Evolutionary conservation across 2,113 vertebrate genomes (phyloP), one percentile per base, ranked within the genome.

Genomic region (Megatriorchis doriae): DNA sequence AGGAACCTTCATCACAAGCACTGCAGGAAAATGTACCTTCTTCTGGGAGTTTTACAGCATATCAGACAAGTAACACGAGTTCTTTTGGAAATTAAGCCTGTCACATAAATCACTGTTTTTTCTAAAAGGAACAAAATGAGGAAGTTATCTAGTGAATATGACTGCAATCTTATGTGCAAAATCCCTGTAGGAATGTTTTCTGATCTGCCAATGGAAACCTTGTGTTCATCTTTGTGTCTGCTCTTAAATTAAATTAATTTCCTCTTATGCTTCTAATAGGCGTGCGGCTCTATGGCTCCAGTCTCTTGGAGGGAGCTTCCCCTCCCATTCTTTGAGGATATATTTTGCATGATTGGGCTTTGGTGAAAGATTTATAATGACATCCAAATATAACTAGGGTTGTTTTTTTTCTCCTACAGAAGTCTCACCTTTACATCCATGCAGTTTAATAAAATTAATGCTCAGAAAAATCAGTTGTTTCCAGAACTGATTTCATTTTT

Each of bases 131-230:
- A 77, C 29, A 29, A 66, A 73, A 80, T 16, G 63, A 93, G 56
- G 85, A 96, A 95, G 47, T 86, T n/a, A 92, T 88, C 90, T 78
- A 67, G 72, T 90, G 81, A 72, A 81, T 81, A n/a, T 71, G 50
- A 53, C 68, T 86, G 63, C 71, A 80, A 20, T 83, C 26, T 38
- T 23, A 32, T 6, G 43, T 83, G 88, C 83, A 94, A 67, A 93
- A 84, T 84, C 52, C 86, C 75, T 88, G 66, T 34, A 68, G 88
- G 86, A 91, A 72, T 0, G 0, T 43, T 92, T 94, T 74, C 77
- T 79, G 77, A 40, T 71, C 86, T 91, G 84, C 86, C 50, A 63
- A 2, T 52, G 84, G 73, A 89, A 95, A 84, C 40, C 42, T 40
- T 71, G 55, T 67, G 59, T 65, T 94, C 1, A 3, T 61, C 42